Evolutionary conservation across 2,797 vertebrate genomes (phyloP).

Genomic region (Leptodactylus fallax): DNA sequence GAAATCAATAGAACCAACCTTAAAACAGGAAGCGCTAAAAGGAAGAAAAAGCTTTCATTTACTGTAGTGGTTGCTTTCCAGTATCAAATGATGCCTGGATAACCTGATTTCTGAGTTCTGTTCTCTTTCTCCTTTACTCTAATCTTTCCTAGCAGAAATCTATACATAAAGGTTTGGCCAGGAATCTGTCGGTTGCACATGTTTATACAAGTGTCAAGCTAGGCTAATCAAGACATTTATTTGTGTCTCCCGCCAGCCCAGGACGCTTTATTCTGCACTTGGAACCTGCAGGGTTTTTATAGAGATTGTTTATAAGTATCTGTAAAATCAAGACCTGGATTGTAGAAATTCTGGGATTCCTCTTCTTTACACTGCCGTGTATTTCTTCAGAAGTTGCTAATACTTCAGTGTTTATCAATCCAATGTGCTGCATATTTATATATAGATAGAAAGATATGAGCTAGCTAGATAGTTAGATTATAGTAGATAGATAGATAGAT

Average conservation of each 20-base stretch:
- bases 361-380: neutral
- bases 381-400: neutral
- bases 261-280: slow-evolving; percentile 5
- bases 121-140: slow-evolving; percentile 48
- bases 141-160: slow-evolving; percentile 57
- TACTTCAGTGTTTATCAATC: neutral
- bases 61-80: slow-evolving; percentile 55
- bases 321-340: neutral
- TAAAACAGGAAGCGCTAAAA: slow-evolving; percentile 69
- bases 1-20: slow-evolving; percentile 72
- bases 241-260: slow-evolving; percentile 28
- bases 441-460: neutral
- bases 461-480: too few relatives aligned
- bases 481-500: neutral
- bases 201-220: slow-evolving; percentile 46
- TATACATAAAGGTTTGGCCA: slow-evolving; percentile 40
- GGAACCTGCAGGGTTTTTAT: neutral
- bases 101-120: slow-evolving; percentile 57
- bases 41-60: slow-evolving; percentile 71
- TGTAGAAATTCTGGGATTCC: neutral
- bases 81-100: slow-evolving; percentile 68
- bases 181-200: slow-evolving; percentile 36
- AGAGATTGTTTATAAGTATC: slow-evolving; percentile 6
- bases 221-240: slow-evolving; percentile 54
- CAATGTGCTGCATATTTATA: neutral